Percentiles rank a stretch among this genome's conserved stretches.
phyloP scores from a whole-genome alignment of 2,888 invertebrate species.

The Meiosimyza decipiens region DNA sequence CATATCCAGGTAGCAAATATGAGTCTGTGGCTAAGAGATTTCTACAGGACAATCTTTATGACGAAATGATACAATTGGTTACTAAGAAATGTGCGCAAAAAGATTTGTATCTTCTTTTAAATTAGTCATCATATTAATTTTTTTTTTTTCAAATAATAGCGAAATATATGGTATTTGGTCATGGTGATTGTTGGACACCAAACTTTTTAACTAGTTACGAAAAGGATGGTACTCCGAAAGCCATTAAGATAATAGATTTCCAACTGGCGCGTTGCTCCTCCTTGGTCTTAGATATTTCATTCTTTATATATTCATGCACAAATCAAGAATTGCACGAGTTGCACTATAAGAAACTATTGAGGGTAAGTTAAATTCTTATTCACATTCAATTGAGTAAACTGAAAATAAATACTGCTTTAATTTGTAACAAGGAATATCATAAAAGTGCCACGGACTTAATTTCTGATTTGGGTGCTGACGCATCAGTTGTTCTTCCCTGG shows the following conservation, averaged over 20 bases:
- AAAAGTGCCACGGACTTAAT: slow-evolving; percentile 70
- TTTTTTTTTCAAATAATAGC: slow-evolving; percentile 40
- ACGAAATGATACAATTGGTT: slow-evolving; percentile 65
- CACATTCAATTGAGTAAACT: neutral
- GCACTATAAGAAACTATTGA: slow-evolving; percentile 69
- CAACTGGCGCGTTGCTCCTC: slow-evolving; percentile 70
- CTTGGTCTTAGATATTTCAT: slow-evolving; percentile 61
- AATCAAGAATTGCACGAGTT: slow-evolving; percentile 70
- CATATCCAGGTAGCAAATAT: slow-evolving; percentile 72
- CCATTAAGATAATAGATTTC: slow-evolving; percentile 75
- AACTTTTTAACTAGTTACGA: slow-evolving; percentile 74
- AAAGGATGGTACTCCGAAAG: slow-evolving; percentile 49
- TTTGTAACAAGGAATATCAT: slow-evolving; percentile 69
- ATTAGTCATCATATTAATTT: neutral
- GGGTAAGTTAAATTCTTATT: slow-evolving; percentile 59
- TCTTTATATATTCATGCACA: slow-evolving; percentile 75
- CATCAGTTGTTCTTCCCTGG: slow-evolving; percentile 68
- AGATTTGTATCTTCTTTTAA: neutral
- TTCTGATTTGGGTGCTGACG: slow-evolving; percentile 72
- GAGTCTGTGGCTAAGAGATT: slow-evolving; percentile 71
- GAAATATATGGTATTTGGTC: slow-evolving; percentile 72
- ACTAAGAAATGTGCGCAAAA: slow-evolving; percentile 52
- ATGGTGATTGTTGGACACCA: slow-evolving; percentile 82
- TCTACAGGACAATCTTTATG: slow-evolving; percentile 68
- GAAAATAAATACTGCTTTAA: neutral